These are phyloP conservation scores for Metopolophium dirhodum DNA, from an alignment of 1,140 invertebrate species.

Conservation along the genomic window DNA sequence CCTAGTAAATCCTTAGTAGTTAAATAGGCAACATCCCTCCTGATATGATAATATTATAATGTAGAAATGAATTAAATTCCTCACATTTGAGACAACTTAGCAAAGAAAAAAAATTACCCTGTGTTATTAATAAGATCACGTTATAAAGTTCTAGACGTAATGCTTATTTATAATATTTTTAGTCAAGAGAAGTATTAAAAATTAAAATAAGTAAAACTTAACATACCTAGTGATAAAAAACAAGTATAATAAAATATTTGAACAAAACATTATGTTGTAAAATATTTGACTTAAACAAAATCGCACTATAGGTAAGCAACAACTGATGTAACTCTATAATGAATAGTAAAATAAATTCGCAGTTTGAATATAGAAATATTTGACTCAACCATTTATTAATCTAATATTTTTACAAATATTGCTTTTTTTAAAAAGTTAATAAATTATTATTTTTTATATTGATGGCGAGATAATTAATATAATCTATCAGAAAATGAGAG, in stretches of 20 bases:
- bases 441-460: not conserved
- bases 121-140: not conserved
- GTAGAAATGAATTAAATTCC: no score
- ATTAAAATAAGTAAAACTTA: no score
- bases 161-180: not conserved
- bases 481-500: not conserved
- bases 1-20: no score
- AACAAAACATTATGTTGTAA: not conserved
- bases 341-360: not conserved
- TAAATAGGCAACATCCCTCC: no score
- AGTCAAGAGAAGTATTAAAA: not conserved
- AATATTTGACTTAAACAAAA: not conserved
- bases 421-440: not conserved
- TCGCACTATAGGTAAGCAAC: no score
- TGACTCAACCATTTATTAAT: no score
- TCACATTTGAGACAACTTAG: no score
- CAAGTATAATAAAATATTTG: no score
- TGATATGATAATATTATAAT: no score
- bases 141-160: not conserved
- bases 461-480: not conserved
- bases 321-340: not conserved
- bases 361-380: not conserved
- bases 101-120: not conserved
- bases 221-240: not conserved
- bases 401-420: not conserved